Percentiles rank a stretch among this genome's conserved stretches.
phyloP scores from a whole-genome alignment of 2,797 vertebrate species.

The Molossus molossus region DNA sequence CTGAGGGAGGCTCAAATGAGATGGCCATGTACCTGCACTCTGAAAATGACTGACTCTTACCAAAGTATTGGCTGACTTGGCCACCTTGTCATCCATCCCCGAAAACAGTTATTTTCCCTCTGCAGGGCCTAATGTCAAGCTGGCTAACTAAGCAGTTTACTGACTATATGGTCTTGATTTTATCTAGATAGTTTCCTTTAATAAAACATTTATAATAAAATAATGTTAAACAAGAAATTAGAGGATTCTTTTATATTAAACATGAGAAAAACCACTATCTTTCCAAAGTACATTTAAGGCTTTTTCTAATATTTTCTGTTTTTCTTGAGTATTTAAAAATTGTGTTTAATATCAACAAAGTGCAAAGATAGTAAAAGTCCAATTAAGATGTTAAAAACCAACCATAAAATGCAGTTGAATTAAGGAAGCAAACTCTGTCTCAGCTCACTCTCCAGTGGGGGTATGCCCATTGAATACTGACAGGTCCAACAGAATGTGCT shows the following conservation, averaged over 20 bases:
- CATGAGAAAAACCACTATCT: constrained; percentile 38
- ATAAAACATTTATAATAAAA: constrained; percentile 4
- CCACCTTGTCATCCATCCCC: not conserved
- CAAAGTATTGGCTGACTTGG: not conserved
- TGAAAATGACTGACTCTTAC: constrained; percentile 18
- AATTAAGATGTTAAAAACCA: constrained; percentile 74
- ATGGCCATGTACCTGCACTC: not conserved
- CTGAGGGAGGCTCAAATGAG: constrained; percentile 16
- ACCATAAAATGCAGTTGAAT: constrained; percentile 52
- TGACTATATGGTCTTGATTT: constrained; percentile 42
- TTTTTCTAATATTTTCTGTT: constrained; percentile 56
- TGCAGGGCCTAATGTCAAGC: not conserved
- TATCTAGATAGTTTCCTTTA: not conserved
- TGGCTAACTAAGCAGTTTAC: not conserved
- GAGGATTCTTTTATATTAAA: constrained; percentile 43
- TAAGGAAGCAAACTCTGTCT: constrained; percentile 47
- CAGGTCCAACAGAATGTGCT: constrained; percentile 69
- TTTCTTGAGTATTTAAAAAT: constrained; percentile 60
- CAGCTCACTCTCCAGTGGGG: constrained; percentile 34
- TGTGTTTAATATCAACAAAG: constrained; percentile 44
- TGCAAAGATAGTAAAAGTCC: constrained; percentile 31
- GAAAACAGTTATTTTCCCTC: constrained; percentile 53
- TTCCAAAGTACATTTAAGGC: constrained; percentile 53
- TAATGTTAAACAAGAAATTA: constrained; percentile 61
- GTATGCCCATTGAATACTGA: constrained; percentile 44